Percentiles rank a stretch among this genome's conserved stretches.
Conservation (phyloP, 2,113 vertebrate species). For the Sylvietta virens region DNA sequence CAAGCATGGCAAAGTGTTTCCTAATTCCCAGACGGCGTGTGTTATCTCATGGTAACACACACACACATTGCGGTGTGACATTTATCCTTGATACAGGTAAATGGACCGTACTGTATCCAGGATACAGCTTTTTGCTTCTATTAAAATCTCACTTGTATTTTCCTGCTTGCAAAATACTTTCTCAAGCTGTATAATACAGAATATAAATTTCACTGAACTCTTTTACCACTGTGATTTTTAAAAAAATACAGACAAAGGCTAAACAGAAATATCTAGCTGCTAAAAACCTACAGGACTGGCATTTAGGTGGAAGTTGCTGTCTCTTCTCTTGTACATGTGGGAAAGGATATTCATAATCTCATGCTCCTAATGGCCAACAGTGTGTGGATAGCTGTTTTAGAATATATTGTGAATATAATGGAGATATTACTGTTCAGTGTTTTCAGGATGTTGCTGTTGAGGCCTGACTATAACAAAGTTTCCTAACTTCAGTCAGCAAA, state of each 20-base stretch:
- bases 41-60: neutral
- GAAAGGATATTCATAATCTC: neutral
- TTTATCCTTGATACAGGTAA: constrained; percentile 28
- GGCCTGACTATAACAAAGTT: neutral
- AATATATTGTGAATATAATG: neutral
- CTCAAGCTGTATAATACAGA: neutral
- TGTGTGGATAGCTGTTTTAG: neutral
- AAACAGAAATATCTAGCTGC: neutral
- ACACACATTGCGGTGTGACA: neutral
- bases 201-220: neutral
- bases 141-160: neutral
- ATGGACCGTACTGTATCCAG: neutral
- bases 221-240: neutral
- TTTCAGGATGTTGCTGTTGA: neutral
- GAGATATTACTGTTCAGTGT: neutral
- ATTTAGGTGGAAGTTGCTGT: neutral
- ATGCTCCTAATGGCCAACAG: neutral
- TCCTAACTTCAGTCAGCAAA: neutral
- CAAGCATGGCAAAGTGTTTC: neutral
- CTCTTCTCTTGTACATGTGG: neutral
- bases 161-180: neutral
- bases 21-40: neutral
- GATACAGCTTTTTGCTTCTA: neutral
- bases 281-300: neutral
- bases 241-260: neutral